A percentile compares a stretch with the other conserved stretches of the same genome.
phyloP scores from a whole-genome alignment of 2,797 vertebrate species.

The Phataginus tetradactyla region DNA sequence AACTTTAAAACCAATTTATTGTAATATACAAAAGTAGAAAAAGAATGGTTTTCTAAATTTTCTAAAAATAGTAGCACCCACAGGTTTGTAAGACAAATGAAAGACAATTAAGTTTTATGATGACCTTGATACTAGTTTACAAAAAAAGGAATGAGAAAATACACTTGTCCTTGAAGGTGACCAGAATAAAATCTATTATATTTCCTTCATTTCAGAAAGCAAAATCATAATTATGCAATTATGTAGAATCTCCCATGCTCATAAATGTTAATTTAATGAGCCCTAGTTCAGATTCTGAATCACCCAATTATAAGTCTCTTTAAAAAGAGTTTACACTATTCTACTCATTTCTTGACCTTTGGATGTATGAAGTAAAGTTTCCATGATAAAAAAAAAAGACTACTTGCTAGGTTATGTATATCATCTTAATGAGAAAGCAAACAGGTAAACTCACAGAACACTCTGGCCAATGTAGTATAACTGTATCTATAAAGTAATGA shows the following conservation, averaged over 20 bases:
- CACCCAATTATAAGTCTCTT: slow-evolving; percentile 57
- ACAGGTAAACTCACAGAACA: neutral
- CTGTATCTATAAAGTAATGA: neutral
- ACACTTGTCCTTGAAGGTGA: neutral
- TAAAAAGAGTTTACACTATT: slow-evolving; percentile 32
- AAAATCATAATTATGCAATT: slow-evolving; percentile 52
- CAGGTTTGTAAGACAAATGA: neutral
- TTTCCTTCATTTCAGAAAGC: slow-evolving; percentile 43
- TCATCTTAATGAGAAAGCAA: neutral
- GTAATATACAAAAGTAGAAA: neutral
- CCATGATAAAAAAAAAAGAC: slow-evolving; percentile 30
- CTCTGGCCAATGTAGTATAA: neutral
- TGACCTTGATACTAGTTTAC: neutral
- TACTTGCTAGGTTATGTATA: neutral
- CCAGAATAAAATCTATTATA: slow-evolving; percentile 37
- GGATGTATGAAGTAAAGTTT: neutral
- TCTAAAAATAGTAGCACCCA: neutral
- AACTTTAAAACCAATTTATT: neutral
- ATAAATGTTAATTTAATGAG: slow-evolving; percentile 64
- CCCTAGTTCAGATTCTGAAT: slow-evolving; percentile 48
- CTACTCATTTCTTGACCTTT: neutral
- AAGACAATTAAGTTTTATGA: neutral
- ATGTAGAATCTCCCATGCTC: slow-evolving; percentile 4
- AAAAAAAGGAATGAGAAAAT: neutral
- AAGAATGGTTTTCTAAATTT: slow-evolving; percentile 1